These are phyloP conservation scores for Seira sanloemensis DNA, from an alignment of 2,888 invertebrate genomes.

Conservation along the genomic window DNA sequence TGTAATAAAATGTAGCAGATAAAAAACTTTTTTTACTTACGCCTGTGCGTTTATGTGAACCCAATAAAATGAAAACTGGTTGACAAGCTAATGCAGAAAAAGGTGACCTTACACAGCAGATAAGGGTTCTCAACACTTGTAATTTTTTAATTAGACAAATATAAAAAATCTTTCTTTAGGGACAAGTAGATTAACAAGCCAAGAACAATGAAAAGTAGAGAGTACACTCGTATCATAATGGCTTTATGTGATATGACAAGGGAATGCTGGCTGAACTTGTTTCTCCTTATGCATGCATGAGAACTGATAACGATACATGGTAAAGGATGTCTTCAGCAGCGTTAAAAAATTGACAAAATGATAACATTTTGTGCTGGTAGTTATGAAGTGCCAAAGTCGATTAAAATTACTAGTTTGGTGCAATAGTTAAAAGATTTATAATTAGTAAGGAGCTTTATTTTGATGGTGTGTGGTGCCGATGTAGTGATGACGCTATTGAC, in stretches of 20 bases:
- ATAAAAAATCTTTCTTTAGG: slow-evolving; percentile 48
- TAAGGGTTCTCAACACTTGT: too few relatives aligned
- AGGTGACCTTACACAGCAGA: slow-evolving; percentile 48
- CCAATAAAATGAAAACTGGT: too few relatives aligned
- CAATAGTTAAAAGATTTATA: too few relatives aligned
- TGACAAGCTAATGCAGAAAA: too few relatives aligned
- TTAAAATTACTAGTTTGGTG: slow-evolving; percentile 35
- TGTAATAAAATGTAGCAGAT: too few relatives aligned
- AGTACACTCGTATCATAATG: slow-evolving; percentile 26
- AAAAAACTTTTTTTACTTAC: too few relatives aligned
- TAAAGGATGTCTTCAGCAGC: too few relatives aligned
- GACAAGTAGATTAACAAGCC: slow-evolving; percentile 50
- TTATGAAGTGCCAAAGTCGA: slow-evolving; percentile 44
- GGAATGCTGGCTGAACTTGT: slow-evolving; percentile 10
- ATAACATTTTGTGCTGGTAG: too few relatives aligned
- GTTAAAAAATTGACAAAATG: too few relatives aligned
- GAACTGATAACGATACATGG: too few relatives aligned
- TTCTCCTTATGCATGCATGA: slow-evolving; percentile 22
- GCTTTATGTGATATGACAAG: slow-evolving; percentile 2
- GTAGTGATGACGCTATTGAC: slow-evolving; percentile 37
- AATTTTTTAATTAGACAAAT: slow-evolving; percentile 46
- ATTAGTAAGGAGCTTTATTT: too few relatives aligned
- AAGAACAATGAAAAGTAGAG: slow-evolving; percentile 17
- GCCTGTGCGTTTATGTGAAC: too few relatives aligned
- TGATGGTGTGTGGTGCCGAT: slow-evolving; percentile 26